These are phyloP conservation scores for Ichneumon xanthorius DNA, from an alignment of 2,888 invertebrate genomes.

Conservation along the genomic window DNA sequence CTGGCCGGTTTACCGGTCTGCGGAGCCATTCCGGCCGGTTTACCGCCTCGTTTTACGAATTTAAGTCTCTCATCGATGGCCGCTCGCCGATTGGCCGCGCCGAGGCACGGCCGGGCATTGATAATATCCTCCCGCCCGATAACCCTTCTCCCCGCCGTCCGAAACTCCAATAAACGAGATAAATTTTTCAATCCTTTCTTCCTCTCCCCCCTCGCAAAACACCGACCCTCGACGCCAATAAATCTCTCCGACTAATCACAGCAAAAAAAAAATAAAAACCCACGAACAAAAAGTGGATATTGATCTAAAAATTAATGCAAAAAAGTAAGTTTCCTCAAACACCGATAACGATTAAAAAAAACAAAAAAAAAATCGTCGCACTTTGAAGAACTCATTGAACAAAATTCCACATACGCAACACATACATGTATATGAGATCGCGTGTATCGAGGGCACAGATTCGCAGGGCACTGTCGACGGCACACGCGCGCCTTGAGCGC, in stretches of 20 bases:
- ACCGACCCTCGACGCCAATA: not conserved
- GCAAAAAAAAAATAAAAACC: not conserved
- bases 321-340: not conserved
- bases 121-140: constrained; percentile 61
- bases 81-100: constrained; percentile 58
- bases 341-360: not conserved
- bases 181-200: not conserved
- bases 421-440: not conserved
- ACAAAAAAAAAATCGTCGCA: constrained; percentile 2
- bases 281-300: too few species aligned
- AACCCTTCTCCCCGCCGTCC: constrained; percentile 14
- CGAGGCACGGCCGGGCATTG: constrained; percentile 57
- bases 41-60: constrained; percentile 60
- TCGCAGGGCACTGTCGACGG: constrained; percentile 24
- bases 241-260: not conserved
- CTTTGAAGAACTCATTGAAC: not conserved
- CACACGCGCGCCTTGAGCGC: not conserved
- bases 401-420: constrained; percentile 3
- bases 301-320: too few species aligned
- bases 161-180: not conserved
- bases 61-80: constrained; percentile 62
- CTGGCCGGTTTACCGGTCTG: constrained; percentile 22
- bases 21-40: constrained; percentile 47
- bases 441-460: constrained; percentile 27
- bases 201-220: too few species aligned